A percentile compares a stretch with the other conserved stretches of the same genome.
These are phyloP conservation scores for Netelia fuscicornis DNA, from an alignment of 2,888 invertebrate species.

Conservation along the genomic window DNA sequence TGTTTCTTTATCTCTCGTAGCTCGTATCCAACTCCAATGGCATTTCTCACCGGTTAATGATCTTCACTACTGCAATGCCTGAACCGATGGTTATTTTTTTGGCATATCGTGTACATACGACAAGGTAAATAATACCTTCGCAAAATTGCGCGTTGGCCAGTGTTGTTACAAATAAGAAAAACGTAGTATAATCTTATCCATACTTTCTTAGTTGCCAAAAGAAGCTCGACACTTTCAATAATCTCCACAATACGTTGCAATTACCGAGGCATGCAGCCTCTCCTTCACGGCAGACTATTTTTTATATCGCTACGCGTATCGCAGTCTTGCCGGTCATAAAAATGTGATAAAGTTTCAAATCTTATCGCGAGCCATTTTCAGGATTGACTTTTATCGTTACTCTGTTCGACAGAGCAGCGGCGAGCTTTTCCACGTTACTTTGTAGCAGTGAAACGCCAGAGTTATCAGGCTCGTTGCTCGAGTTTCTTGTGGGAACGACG, in stretches of 20 bases:
- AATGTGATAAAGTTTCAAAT: constrained; percentile 49
- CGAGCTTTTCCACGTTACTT: constrained; percentile 81
- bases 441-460: constrained; percentile 74
- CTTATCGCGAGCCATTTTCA: constrained; percentile 82
- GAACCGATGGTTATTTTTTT: neutral
- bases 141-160: neutral
- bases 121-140: neutral
- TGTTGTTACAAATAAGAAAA: constrained; percentile 16
- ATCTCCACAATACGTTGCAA: constrained; percentile 43
- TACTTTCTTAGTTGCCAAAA: constrained; percentile 35
- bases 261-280: constrained; percentile 26
- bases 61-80: neutral
- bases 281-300: neutral
- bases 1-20: constrained; percentile 11
- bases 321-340: constrained; percentile 35
- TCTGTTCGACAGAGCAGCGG: constrained; percentile 81
- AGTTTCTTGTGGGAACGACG: constrained; percentile 36
- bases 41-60: neutral
- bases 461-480: constrained; percentile 67
- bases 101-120: neutral
- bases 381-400: constrained; percentile 84
- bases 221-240: constrained; percentile 53
- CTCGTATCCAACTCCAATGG: constrained; percentile 4
- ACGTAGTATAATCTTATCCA: constrained; percentile 1
- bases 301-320: constrained; percentile 20